Evolutionary conservation across 2,113 vertebrate genomes (phyloP).

Genomic region (Cephalopholis sonnerati): DNA sequence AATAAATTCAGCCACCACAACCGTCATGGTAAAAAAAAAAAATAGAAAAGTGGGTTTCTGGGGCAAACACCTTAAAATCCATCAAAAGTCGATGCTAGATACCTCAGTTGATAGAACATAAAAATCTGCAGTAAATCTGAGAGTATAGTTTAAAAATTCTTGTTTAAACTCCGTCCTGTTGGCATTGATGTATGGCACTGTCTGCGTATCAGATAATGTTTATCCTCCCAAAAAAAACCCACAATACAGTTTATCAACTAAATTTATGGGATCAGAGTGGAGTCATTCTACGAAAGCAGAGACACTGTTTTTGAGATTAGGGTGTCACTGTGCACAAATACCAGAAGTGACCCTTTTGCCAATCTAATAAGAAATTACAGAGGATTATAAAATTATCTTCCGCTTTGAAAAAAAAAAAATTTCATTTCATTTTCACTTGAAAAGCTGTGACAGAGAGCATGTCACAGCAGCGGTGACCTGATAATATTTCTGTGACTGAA

Average conservation of each 20-base stretch:
- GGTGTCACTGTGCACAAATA: neutral
- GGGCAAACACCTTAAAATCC: slow-evolving; percentile 39
- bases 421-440: slow-evolving; percentile 14
- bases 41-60: slow-evolving; percentile 24
- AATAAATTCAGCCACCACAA: neutral
- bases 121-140: slow-evolving; percentile 12
- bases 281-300: neutral
- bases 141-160: slow-evolving; percentile 4
- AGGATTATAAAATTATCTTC: slow-evolving; percentile 12
- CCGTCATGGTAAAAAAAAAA: neutral
- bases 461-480: slow-evolving; percentile 26
- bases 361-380: neutral
- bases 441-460: slow-evolving; percentile 5
- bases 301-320: neutral
- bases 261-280: neutral
- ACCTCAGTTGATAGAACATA: neutral
- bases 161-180: neutral
- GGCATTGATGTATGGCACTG: slow-evolving; percentile 15
- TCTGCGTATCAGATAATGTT: slow-evolving; percentile 30
- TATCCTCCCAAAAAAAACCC: neutral
- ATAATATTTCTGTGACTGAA: slow-evolving; percentile 24
- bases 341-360: neutral
- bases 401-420: neutral
- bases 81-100: slow-evolving; percentile 15
- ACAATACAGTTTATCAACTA: neutral